Base-by-base conservation (phyloP, 2,113 vertebrate species). In the Pao palembangensis region DNA sequence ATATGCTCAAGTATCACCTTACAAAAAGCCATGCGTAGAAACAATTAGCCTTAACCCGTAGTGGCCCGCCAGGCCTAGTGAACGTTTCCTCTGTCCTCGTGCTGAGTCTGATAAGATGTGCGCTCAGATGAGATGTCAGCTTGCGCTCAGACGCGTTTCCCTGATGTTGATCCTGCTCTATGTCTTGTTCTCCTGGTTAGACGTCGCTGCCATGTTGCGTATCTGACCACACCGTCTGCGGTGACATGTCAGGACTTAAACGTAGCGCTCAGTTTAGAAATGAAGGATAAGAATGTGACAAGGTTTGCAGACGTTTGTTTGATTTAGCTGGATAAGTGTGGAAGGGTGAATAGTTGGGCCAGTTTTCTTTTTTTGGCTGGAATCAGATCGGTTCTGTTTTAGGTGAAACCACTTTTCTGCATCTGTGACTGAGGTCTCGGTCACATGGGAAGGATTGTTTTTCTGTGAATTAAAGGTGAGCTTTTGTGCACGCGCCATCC, bases 21-120 rank as follows among this genome's bases (percentile, higher is more conserved):
- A 75, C 52, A 52, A 20, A n/a, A 82, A 86, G 83, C 88, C 80
- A 78, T 82, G 76, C 42, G 49, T 51, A 56, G 61, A 47, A 25
- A 38, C 61, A 43, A 72, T 74, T 60, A 79, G 76, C 80, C 80
- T 81, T 80, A 83, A 86, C 16, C 48, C 44, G 52, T 46, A 61
- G 44, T 62, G 6, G 38, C 28, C 58, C 59, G 61, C 61, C 71
- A 61, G 73, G 70, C 64, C 64, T 20, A 20, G 70, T 54, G 34
- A 67, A 54, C 50, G 57, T 59, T 76, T 75, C 46, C 61, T 19
- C 11, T 38, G 34, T 38, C 34, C 34, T 38, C 11, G 34, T 12
- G 34, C 11, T 38, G 34, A 38, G 8, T 38, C 34, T 38, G 34
- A 38, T 12, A 2, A 65, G 66, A 73, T 23, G 20, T 51, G 59